Conservation (phyloP, 2,888 invertebrate genomes). For the Dichetophora obliterata region DNA sequence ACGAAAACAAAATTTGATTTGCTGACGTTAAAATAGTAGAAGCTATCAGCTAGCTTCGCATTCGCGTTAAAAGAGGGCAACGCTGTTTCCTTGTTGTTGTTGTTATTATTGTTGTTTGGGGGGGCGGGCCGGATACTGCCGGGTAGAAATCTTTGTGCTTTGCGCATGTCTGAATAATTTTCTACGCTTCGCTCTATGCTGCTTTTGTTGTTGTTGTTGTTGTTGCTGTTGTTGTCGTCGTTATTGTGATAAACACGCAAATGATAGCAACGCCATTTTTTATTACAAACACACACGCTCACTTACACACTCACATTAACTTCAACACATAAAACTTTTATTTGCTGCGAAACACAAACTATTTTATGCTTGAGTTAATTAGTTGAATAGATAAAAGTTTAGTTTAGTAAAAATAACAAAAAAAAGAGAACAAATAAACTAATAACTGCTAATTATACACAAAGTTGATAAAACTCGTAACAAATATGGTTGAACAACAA, state of each 20-base stretch:
- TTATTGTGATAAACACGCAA: not conserved
- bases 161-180: not conserved
- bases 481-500: not conserved
- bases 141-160: not conserved
- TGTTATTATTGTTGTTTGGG: not conserved
- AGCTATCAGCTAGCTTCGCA: not conserved
- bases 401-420: not conserved
- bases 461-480: not conserved
- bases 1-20: slow-evolving; percentile 50
- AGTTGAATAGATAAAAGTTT: not conserved
- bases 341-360: not conserved
- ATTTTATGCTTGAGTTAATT: slow-evolving; percentile 30
- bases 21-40: slow-evolving; percentile 37
- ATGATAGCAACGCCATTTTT: slow-evolving; percentile 3
- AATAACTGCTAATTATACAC: not conserved
- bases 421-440: not conserved
- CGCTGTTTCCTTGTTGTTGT: not conserved
- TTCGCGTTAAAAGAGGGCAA: not conserved
- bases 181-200: not conserved
- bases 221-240: no score
- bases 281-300: not conserved
- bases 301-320: not conserved
- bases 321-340: not conserved
- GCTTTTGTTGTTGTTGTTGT: no score
- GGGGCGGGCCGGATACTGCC: not conserved